Evolutionary conservation across 2,113 vertebrate species (phyloP).

Genomic region (Notothenia coriiceps): DNA sequence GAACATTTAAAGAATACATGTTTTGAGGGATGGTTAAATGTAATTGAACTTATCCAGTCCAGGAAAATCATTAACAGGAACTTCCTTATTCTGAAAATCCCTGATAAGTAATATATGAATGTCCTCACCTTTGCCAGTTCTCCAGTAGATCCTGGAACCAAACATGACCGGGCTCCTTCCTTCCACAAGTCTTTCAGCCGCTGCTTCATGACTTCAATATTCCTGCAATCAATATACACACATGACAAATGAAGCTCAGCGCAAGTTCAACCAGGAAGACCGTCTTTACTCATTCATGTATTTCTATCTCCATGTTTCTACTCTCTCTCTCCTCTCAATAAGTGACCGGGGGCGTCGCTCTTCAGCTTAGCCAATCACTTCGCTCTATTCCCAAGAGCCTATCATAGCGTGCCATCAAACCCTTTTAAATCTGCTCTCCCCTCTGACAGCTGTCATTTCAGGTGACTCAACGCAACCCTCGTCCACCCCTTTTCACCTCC

Average conservation of each 20-base stretch:
- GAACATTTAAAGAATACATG: not conserved
- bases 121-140: conserved; percentile 92
- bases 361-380: no score
- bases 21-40: not conserved
- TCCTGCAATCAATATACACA: conserved; percentile 81
- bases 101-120: not conserved
- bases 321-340: no score
- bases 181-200: conserved; percentile 93
- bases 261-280: no score
- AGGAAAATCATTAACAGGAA: not conserved
- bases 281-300: no score
- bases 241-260: not conserved
- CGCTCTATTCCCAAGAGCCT: no score
- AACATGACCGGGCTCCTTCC: conserved; percentile 88
- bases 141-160: conserved; percentile 93
- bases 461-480: no score
- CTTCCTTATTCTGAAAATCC: not conserved
- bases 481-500: no score
- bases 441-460: no score
- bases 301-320: no score
- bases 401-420: no score
- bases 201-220: conserved; percentile 90
- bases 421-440: no score
- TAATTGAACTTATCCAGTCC: not conserved
- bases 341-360: no score